Percentiles rank a stretch among this genome's conserved stretches.
phyloP scores from a whole-genome alignment of 35 echinoderm and acorn worm genomes.

The Apostichopus californicus region DNA sequence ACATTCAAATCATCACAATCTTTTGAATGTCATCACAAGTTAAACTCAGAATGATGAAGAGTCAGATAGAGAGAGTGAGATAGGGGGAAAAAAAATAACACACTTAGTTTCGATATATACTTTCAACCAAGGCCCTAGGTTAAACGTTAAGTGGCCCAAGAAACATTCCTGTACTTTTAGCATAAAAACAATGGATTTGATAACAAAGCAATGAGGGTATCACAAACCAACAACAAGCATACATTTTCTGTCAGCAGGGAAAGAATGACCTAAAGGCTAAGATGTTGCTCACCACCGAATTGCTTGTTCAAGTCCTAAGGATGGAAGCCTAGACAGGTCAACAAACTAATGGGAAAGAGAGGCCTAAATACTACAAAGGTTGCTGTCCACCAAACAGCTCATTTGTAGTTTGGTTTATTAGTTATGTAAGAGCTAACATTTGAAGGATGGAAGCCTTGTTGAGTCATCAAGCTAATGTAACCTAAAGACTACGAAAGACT shows the following conservation, averaged over 20 bases:
- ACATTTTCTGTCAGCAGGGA: not conserved
- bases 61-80: not conserved
- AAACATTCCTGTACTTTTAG: not conserved
- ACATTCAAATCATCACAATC: not conserved
- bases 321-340: not conserved
- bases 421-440: too few relatives aligned
- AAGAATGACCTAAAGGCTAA: not conserved
- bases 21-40: too few relatives aligned
- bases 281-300: not conserved
- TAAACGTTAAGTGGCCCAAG: not conserved
- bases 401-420: too few relatives aligned
- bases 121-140: too few relatives aligned
- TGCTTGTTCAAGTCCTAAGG: not conserved
- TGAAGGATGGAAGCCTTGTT: too few relatives aligned
- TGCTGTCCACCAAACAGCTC: too few relatives aligned
- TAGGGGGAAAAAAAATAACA: not conserved
- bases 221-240: not conserved
- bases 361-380: too few relatives aligned
- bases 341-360: not conserved
- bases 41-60: too few relatives aligned
- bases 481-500: too few relatives aligned
- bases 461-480: too few relatives aligned
- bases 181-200: too few relatives aligned
- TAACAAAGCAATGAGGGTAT: not conserved
- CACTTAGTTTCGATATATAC: not conserved